Percentiles rank a stretch among this genome's conserved stretches.
Evolutionary conservation across 2,888 invertebrate genomes (phyloP).

Genomic region (Trachelus troglodyta): DNA sequence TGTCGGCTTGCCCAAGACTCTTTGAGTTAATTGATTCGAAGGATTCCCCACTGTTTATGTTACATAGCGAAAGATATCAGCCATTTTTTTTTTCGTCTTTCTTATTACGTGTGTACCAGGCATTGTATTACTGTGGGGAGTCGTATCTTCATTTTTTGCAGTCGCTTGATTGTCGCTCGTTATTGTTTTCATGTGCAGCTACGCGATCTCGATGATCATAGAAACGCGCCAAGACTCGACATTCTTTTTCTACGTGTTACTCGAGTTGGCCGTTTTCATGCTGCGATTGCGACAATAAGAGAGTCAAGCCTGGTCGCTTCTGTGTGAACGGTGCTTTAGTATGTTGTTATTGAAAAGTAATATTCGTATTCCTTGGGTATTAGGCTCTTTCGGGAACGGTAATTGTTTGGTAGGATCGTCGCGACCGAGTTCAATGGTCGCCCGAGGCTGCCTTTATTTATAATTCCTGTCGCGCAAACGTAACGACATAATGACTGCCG

Average conservation of each 20-base stretch:
- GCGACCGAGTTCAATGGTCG: neutral
- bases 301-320: neutral
- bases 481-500: neutral
- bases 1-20: constrained; percentile 8
- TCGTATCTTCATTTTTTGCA: neutral
- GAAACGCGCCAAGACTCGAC: too few relatives aligned
- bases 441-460: neutral
- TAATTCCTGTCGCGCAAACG: neutral
- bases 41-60: constrained; percentile 25
- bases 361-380: neutral
- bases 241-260: neutral
- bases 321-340: neutral
- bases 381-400: neutral
- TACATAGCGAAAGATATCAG: neutral
- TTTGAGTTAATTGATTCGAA: constrained; percentile 52
- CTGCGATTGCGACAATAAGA: neutral
- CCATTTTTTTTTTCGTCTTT: neutral
- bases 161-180: neutral
- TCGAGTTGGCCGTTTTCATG: neutral
- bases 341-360: neutral
- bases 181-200: neutral
- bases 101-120: neutral
- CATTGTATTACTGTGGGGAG: neutral
- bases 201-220: neutral
- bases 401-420: neutral